Base-by-base conservation (phyloP, 2,888 invertebrate species). In the Myathropa florea region DNA sequence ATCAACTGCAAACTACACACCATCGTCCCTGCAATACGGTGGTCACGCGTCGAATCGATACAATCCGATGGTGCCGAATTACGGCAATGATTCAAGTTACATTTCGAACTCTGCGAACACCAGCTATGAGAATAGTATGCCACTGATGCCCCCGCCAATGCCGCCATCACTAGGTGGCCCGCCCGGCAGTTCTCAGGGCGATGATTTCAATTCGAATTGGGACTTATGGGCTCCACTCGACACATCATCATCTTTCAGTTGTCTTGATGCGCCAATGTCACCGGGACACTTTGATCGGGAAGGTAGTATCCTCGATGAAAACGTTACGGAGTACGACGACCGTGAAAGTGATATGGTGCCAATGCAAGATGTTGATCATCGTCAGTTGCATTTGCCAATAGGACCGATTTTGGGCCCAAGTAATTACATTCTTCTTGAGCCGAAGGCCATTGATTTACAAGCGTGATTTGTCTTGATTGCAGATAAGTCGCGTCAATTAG, bases 231-330 rank as follows among this genome's bases (percentile, higher is more conserved):
- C 91, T 70, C 88, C 91, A 36, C 78, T 91, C 24, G 91, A 92
- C 73, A 89, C 90, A 68, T 91, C 93, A 88, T 92, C 92, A 77
- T 90, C 91, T 14, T 92, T 92, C n/a, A 91, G 91, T 83, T 88
- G 92, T 2, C 88, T 89, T 39, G 95, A 95, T 89, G 95, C 95
- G 0, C 95, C 95, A 0, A 95, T 95, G 88, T 95, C 95, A 64
- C 95, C 95, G 24, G 95, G 95, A 0, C 93, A 94, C 88, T 95
- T 94, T 88, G 95, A 95, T 89, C 94, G 95, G 89, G 94, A 95
- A 89, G 93, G 18, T 7, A 46, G 94, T 55, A 94, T 94, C 77
- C 89, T 86, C 26, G 93, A 89, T 75, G 89, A 92, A 14, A 94
- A 94, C 89, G 94, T 94, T 3, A 88, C 89, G 2, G 95, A 95